A percentile compares a stretch with the other conserved stretches of the same genome.
These are phyloP conservation scores for Amblyopsis hoosieri DNA, from an alignment of 2,797 vertebrate genomes.

Conservation along the genomic window DNA sequence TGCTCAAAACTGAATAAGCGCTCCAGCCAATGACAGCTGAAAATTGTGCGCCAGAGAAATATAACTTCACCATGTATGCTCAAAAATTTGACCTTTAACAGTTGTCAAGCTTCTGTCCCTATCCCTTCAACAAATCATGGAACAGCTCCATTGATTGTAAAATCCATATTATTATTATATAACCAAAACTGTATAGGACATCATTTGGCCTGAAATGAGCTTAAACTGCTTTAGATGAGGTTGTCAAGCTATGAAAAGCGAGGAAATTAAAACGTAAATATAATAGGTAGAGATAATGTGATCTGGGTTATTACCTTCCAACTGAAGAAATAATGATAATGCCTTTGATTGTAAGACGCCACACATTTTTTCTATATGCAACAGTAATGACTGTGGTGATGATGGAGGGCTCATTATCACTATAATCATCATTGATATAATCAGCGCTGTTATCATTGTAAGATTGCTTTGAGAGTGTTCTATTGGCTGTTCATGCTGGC, in stretches of 20 bases:
- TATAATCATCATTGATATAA: constrained; percentile 71
- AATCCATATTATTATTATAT: constrained; percentile 9
- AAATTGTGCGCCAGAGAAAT: no score
- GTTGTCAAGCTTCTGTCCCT: no score
- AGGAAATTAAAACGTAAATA: constrained; percentile 65
- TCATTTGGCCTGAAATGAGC: constrained; percentile 17
- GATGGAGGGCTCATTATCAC: constrained; percentile 67
- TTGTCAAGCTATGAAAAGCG: constrained; percentile 48
- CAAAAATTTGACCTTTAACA: background rate
- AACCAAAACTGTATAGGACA: constrained; percentile 17
- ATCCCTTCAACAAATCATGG: background rate
- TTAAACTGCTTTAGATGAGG: constrained; percentile 29
- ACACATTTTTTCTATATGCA: constrained; percentile 66
- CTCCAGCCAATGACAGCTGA: no score
- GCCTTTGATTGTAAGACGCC: constrained; percentile 69
- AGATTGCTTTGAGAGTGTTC: constrained; percentile 63
- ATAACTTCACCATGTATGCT: background rate
- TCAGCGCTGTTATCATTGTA: constrained; percentile 71
- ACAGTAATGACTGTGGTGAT: constrained; percentile 66
- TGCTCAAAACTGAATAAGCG: no score
- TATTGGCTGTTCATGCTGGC: constrained; percentile 49
- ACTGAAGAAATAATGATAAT: constrained; percentile 52
- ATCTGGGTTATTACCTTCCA: constrained; percentile 56
- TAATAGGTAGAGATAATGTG: constrained; percentile 58
- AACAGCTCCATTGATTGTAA: background rate